Evolutionary conservation across 2,888 invertebrate genomes (phyloP).

Genomic region (Volucella zonaria): DNA sequence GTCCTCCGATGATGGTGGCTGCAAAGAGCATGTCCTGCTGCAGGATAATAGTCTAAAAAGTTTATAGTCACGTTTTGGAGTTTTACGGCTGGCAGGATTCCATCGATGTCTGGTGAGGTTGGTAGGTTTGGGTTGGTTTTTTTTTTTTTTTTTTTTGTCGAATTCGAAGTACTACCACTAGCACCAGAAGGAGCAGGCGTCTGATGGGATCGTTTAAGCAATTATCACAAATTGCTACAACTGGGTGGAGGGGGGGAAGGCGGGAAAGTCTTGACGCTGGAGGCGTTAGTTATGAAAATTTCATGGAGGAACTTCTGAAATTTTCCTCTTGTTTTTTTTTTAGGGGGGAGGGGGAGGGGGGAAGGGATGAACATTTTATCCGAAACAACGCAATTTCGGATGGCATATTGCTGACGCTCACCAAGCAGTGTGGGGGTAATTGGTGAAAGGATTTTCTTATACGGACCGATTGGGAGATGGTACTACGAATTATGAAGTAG

Average conservation of each 20-base stretch:
- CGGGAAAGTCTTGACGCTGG: background rate
- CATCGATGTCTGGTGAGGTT: constrained; percentile 61
- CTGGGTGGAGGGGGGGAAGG: background rate
- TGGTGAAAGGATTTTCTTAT: too few species aligned
- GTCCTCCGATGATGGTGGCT: background rate
- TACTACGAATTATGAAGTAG: too few species aligned
- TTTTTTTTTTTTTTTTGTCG: constrained; percentile 17
- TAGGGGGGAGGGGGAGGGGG: too few species aligned
- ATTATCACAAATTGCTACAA: constrained; percentile 69
- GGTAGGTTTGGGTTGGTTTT: constrained; percentile 3
- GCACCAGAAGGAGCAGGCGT: constrained; percentile 30
- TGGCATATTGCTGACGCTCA: too few species aligned
- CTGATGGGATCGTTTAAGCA: constrained; percentile 70
- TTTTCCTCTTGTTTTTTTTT: too few species aligned
- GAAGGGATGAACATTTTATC: too few species aligned
- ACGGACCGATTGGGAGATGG: too few species aligned
- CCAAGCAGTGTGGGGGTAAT: too few species aligned
- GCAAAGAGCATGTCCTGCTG: constrained; percentile 4
- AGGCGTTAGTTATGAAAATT: constrained; percentile 45
- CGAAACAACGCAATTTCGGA: too few species aligned
- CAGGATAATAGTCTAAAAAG: constrained; percentile 68
- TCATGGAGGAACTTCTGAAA: background rate
- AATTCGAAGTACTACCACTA: background rate
- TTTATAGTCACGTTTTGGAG: constrained; percentile 73
- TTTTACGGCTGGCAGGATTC: constrained; percentile 68